Conservation (phyloP, 2,888 invertebrate species). For the Acanthosepion esculentum region DNA sequence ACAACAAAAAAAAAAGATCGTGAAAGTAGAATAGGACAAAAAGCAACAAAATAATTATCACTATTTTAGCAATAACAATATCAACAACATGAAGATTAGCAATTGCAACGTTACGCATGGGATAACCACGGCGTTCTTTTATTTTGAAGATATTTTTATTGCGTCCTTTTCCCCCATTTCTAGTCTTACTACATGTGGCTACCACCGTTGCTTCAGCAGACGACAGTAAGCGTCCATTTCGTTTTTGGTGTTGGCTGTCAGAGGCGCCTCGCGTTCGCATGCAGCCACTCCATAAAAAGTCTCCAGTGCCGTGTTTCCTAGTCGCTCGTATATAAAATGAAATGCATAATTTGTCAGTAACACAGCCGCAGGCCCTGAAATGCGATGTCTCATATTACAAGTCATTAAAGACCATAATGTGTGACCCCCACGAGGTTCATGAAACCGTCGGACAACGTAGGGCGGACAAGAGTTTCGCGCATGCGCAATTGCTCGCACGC, state of each 20-base stretch:
- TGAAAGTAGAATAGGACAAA: background rate
- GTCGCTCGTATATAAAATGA: slow-evolving; percentile 33
- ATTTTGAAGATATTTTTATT: background rate
- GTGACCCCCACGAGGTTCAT: slow-evolving; percentile 33
- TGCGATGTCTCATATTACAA: slow-evolving; percentile 33
- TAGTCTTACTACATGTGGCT: background rate
- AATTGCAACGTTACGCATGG: background rate
- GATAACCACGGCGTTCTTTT: background rate
- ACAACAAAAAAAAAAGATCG: no score
- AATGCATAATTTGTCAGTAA: slow-evolving; percentile 33
- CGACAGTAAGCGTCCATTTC: slow-evolving; percentile 33
- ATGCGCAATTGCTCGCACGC: background rate
- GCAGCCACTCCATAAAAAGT: slow-evolving; percentile 33
- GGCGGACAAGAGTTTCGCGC: background rate
- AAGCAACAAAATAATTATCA: background rate
- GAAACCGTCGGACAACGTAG: slow-evolving; percentile 18
- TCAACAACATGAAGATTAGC: background rate
- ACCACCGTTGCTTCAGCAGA: background rate
- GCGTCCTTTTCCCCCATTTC: background rate
- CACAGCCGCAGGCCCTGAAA: slow-evolving; percentile 22
- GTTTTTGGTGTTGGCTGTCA: slow-evolving; percentile 20
- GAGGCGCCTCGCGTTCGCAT: slow-evolving; percentile 12
- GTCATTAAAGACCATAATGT: slow-evolving; percentile 33
- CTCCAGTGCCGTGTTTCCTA: slow-evolving; percentile 33
- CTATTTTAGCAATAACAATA: background rate